These are phyloP conservation scores for Bombycilla garrulus DNA, from an alignment of 2,113 vertebrate genomes.

Conservation along the genomic window DNA sequence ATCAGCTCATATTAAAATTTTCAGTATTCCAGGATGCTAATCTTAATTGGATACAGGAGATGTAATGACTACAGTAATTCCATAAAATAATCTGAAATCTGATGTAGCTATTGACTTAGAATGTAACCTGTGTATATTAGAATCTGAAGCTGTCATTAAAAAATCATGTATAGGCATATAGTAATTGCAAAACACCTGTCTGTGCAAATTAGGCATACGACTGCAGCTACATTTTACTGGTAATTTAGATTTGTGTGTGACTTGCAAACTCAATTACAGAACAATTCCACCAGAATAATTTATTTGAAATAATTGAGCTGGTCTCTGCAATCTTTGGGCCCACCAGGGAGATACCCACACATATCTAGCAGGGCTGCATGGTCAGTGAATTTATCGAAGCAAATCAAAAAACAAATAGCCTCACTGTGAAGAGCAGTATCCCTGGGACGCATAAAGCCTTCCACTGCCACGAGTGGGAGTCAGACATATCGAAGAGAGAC, in stretches of 20 bases:
- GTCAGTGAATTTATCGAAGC: background rate
- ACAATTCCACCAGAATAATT: background rate
- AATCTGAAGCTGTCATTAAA: background rate
- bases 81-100: background rate
- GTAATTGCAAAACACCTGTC: background rate
- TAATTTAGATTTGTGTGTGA: background rate
- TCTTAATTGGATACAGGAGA: conserved; percentile 26
- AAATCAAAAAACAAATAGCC: background rate
- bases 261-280: background rate
- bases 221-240: background rate
- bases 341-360: background rate
- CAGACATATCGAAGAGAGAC: background rate
- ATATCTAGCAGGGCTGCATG: background rate
- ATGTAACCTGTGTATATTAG: background rate
- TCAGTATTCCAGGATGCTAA: conserved; percentile 11
- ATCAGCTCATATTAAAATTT: conserved; percentile 30
- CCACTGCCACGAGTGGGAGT: conserved; percentile 36
- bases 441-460: background rate
- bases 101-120: background rate
- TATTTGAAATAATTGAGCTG: background rate
- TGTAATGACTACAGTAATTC: conserved; percentile 2
- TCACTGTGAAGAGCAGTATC: background rate
- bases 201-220: background rate
- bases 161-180: background rate
- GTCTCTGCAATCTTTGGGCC: background rate